Evolutionary conservation across 2,888 invertebrate genomes (phyloP), one percentile per base, ranked within the genome.

Genomic region (Incurvaria masculella): DNA sequence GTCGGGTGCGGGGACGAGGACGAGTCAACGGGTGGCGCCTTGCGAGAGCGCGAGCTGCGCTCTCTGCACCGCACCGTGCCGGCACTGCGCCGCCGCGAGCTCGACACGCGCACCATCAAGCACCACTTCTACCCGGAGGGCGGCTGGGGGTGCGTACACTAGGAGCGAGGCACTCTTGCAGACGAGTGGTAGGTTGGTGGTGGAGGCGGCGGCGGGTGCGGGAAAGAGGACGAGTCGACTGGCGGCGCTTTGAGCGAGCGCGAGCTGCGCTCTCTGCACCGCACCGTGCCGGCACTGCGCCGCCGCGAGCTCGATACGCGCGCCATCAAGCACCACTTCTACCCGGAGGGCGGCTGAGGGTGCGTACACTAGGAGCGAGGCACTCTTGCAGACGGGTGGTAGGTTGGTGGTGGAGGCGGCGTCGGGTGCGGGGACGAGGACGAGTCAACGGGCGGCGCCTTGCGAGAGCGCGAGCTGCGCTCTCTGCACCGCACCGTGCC

Each of bases 51-150:
- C 18, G 91, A 92, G 68, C 73, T 91, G 56, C 87, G 89, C 56
- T 84, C 88, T 45, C 75, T 92, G 55, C 91, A 91, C 70, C 85
- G 89, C 59, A 89, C 89, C 61, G 86, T 91, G 51, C 91, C 91
- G 2, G 90, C 90, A 11, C 72, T 91, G 57, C 81, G 91, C 46
- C 80, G 91, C 44, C 82, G 88, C 47, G 89, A 88, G 57, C 83
- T 88, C 40, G 89, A 89, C 68, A 88, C 88, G 1, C 83, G 87
- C 48, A 85, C 89, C 55, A 89, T 90, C 69, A 83, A 88, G 56
- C 89, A 89, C 66, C 89, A 91, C 68, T 89, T 88, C 69, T 91
- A 90, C 66, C 91, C 90, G 4, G 91, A 91, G 69, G 90, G 88
- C 55, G 87, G 87, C 43, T 91, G 90, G 91, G 91, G 91, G 61